Percentiles rank a stretch among this genome's conserved stretches.
Conservation (phyloP, 2,113 vertebrate species). For the Saguinus midas region DNA sequence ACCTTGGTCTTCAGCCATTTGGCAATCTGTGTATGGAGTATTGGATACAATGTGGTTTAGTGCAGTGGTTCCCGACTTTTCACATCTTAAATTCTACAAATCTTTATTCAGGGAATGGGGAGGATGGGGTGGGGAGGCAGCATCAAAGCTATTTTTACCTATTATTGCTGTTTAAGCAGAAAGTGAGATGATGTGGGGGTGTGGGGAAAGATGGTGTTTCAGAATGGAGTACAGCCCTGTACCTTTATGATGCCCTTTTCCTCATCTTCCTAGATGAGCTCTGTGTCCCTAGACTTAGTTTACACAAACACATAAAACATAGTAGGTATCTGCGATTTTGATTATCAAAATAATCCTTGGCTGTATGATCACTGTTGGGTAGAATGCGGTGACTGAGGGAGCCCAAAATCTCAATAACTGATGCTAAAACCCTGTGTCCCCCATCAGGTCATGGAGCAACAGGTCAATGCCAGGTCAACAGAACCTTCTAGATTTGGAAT, state of each 20-base stretch:
- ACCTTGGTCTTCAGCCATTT: background rate
- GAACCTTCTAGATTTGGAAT: background rate
- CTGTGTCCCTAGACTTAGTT: background rate
- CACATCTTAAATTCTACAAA: background rate
- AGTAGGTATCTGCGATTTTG: background rate
- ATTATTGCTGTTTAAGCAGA: background rate
- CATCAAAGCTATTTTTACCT: background rate
- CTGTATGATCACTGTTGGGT: background rate
- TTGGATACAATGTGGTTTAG: background rate
- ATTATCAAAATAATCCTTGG: background rate
- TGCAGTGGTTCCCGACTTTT: background rate
- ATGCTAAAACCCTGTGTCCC: background rate
- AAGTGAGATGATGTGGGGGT: background rate
- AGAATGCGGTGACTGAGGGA: background rate
- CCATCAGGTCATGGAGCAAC: background rate
- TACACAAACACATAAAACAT: background rate
- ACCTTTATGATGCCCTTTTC: background rate
- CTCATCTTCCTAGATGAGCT: background rate
- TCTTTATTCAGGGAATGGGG: background rate
- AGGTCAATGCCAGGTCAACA: background rate
- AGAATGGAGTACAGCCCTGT: background rate
- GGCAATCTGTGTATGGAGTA: background rate
- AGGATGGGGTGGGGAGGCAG: fast-evolving
- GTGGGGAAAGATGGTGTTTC: background rate
- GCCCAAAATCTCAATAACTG: background rate